phyloP scores from a whole-genome alignment of 2,888 invertebrate genomes.

The Drosophila greeni region DNA sequence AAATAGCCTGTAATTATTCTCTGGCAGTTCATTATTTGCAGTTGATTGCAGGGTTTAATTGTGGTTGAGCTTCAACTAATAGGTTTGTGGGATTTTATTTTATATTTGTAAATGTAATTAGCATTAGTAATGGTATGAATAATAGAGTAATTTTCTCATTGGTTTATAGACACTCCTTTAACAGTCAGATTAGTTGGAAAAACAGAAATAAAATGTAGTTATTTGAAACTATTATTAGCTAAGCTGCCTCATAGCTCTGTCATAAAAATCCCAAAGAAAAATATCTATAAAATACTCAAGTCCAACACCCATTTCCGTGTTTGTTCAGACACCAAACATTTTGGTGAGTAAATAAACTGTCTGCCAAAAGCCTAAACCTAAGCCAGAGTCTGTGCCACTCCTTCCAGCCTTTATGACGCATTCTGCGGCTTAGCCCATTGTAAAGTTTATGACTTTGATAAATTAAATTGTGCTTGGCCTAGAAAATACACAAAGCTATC shows the following conservation, averaged over 20 bases:
- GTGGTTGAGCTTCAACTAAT: not conserved
- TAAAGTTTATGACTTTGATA: slow-evolving; percentile 73
- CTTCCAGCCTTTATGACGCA: slow-evolving; percentile 54
- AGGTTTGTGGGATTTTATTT: not conserved
- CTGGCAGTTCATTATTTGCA: not conserved
- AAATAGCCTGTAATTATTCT: not conserved
- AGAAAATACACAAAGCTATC: slow-evolving; percentile 16
- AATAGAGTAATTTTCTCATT: not conserved
- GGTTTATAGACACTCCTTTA: not conserved
- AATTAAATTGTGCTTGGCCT: slow-evolving; percentile 66
- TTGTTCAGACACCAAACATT: slow-evolving; percentile 5
- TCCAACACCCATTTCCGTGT: not conserved
- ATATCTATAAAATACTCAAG: not conserved
- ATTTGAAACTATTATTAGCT: no score
- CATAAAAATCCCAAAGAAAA: not conserved
- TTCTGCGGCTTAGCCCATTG: slow-evolving; percentile 55
- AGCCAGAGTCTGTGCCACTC: slow-evolving; percentile 24
- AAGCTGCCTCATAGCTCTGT: not conserved
- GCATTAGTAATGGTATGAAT: not conserved
- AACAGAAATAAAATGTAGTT: no score
- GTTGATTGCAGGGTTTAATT: not conserved
- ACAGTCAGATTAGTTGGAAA: not conserved
- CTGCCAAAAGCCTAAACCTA: slow-evolving; percentile 25
- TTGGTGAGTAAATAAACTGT: slow-evolving; percentile 21
- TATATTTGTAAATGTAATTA: not conserved